Base-by-base conservation (phyloP, 2,113 vertebrate species). In the Coreoperca whiteheadi region DNA sequence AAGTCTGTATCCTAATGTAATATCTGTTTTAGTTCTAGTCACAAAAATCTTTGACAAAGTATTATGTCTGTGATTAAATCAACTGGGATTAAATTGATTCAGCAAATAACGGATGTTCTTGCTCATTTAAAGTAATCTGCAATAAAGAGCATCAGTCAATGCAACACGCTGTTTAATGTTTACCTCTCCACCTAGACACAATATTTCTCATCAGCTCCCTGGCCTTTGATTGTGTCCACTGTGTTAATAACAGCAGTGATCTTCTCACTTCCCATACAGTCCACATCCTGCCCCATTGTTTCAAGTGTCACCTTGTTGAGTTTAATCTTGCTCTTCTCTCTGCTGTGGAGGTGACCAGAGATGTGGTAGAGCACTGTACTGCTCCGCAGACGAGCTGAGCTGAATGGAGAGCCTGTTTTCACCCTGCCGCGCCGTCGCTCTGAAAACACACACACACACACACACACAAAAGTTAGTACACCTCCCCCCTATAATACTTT, bases 291-390 rank as follows among this genome's bases (percentile, higher is more conserved):
- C 25, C 39, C 82, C 5, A 3, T 37, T 30, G 23, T 78, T 53
- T 64, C 64, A 50, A 71, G 68, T 65, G 63, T 51, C 11, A 99
- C 98, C 90, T 98, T 99, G 94, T 98, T 99, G 92, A 99, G 96
- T 94, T 99, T 99, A 93, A 99, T 93, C 94, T 99, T 99, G 95
- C 97, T 97, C 94, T 98, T 98, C 89, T 99, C 96, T 93, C 96
- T 95, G 95, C 95, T 97, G 95, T 99, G 97, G 79, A 99, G 96
- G 90, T 99, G 98, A 85, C 98, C 98, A 51, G 98, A 99, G 92
- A 99, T 98, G 91, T 99, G 97, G 95, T 99, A 98, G 82, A 99
- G 96, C 56, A 99, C 97, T 0, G 98, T 96, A 85, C 97, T 96
- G 82, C 98, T 97, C 63, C 97, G 92, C 90, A 97, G 95, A 68